A percentile compares a stretch with the other conserved stretches of the same genome.
Conservation (phyloP, 1,140 invertebrate species). For the Macrobrachium rosenbergii region DNA sequence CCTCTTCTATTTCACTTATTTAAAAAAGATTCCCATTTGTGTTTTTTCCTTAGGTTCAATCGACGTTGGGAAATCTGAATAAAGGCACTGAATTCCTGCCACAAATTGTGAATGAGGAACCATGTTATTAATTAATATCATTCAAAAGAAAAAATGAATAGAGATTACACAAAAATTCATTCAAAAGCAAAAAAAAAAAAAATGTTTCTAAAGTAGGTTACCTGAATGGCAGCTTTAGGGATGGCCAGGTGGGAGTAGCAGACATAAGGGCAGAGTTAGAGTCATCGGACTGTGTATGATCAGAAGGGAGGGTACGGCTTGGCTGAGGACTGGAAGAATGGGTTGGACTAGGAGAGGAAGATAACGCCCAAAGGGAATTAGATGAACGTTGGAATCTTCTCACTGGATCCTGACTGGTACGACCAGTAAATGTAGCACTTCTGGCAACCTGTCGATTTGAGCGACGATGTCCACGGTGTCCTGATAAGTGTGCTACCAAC, state of each 20-base stretch:
- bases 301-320: slow-evolving; percentile 15
- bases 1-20: too few species aligned
- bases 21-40: too few species aligned
- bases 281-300: not conserved
- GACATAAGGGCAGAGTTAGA: slow-evolving; percentile 20
- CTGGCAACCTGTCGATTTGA: slow-evolving; percentile 25
- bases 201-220: not conserved
- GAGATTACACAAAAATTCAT: too few species aligned
- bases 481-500: not conserved
- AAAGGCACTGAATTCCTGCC: too few species aligned
- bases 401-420: slow-evolving; percentile 6
- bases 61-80: too few species aligned
- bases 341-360: slow-evolving; percentile 37
- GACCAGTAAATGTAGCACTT: slow-evolving; percentile 49
- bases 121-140: too few species aligned
- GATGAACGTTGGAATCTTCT: slow-evolving; percentile 31
- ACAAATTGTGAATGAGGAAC: too few species aligned
- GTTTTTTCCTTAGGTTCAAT: too few species aligned
- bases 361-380: slow-evolving; percentile 37
- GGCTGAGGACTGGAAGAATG: slow-evolving; percentile 1
- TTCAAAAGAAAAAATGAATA: too few species aligned
- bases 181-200: too few species aligned
- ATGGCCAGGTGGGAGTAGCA: slow-evolving; percentile 38
- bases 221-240: slow-evolving; percentile 48
- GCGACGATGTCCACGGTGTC: not conserved